A percentile compares a stretch with the other conserved stretches of the same genome.
Conservation (phyloP, 2,888 invertebrate genomes). For the Scaptomyza caliginosa region DNA sequence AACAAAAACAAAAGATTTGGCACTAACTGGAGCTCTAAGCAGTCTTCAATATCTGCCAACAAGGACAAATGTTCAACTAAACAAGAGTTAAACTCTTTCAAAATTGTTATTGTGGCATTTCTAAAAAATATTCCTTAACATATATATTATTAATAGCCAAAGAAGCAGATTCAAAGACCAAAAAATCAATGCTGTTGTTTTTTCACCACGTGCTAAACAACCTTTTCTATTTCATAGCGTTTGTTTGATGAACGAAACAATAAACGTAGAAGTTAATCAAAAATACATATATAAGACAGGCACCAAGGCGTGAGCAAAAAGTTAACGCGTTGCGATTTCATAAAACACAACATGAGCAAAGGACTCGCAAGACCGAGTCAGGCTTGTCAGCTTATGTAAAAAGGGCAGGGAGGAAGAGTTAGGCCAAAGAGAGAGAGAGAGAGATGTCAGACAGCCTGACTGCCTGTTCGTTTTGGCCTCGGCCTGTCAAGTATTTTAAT, state of each 20-base stretch:
- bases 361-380: background rate
- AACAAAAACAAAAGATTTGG: conserved; percentile 31
- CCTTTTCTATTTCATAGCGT: background rate
- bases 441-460: background rate
- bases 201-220: conserved; percentile 7
- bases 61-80: conserved; percentile 29
- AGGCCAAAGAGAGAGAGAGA: background rate
- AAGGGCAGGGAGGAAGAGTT: background rate
- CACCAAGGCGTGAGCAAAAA: conserved; percentile 30
- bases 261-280: conserved; percentile 52
- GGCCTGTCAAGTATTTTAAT: conserved; percentile 57
- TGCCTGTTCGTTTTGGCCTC: background rate
- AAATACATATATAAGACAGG: conserved; percentile 47
- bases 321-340: background rate
- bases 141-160: too few relatives aligned
- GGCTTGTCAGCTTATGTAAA: background rate
- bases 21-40: conserved; percentile 42
- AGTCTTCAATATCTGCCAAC: conserved; percentile 49
- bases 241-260: conserved; percentile 21
- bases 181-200: background rate
- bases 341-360: conserved; percentile 10
- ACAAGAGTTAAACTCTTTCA: background rate
- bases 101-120: too few relatives aligned
- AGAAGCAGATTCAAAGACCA: background rate
- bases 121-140: too few relatives aligned